These are phyloP conservation scores for Oreochromis spilurus DNA, from an alignment of 2,113 vertebrate species.

Conservation along the genomic window DNA sequence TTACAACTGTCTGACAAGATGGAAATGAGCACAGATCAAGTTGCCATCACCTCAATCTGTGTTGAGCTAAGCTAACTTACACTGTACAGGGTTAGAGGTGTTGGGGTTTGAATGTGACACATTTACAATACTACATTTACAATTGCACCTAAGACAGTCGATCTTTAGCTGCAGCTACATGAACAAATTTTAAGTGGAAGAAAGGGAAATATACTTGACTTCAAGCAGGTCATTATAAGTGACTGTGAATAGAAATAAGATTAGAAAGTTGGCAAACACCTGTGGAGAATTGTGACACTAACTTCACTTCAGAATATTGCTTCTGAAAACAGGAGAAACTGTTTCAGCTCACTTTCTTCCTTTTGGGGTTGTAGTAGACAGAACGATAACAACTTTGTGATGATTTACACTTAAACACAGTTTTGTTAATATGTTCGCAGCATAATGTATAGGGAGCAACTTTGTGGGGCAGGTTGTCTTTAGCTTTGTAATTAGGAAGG, in stretches of 20 bases:
- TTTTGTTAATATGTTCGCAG: neutral
- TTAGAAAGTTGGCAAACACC: neutral
- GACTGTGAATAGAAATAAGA: neutral
- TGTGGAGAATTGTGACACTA: neutral
- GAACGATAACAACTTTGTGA: neutral
- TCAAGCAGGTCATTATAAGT: neutral
- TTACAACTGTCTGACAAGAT: constrained; percentile 34
- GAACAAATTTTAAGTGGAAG: neutral
- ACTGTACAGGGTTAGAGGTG: neutral
- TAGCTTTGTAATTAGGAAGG: neutral
- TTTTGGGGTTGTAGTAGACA: neutral
- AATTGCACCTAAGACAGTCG: neutral
- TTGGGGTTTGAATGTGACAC: neutral
- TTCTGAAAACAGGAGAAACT: neutral
- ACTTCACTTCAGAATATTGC: neutral
- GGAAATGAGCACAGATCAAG: constrained; percentile 27
- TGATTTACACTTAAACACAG: neutral
- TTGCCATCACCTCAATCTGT: constrained; percentile 8
- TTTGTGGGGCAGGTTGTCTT: neutral
- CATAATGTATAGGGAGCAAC: neutral
- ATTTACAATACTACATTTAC: neutral
- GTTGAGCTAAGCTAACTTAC: constrained; percentile 2
- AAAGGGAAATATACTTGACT: neutral
- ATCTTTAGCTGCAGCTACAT: neutral
- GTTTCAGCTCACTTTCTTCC: neutral